phyloP scores from a whole-genome alignment of 2,113 vertebrate genomes.

The Callospermophilus lateralis region DNA sequence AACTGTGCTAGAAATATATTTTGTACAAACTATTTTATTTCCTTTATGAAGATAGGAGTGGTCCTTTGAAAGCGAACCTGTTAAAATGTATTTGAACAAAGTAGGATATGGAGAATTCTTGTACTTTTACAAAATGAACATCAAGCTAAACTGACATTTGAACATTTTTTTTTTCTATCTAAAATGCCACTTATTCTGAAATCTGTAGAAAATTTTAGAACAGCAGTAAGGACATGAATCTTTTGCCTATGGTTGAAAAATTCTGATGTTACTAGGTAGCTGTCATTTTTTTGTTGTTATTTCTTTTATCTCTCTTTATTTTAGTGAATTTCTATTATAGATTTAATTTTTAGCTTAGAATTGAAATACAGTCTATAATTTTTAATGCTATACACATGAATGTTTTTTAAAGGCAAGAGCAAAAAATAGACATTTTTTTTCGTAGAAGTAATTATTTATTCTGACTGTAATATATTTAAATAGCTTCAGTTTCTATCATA shows the following conservation, averaged over 20 bases:
- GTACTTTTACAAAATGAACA: conserved; percentile 41
- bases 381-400: neutral
- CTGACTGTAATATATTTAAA: neutral
- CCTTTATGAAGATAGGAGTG: neutral
- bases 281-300: neutral
- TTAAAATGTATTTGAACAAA: conserved; percentile 46
- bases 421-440: neutral
- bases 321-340: neutral
- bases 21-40: neutral
- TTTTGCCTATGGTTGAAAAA: neutral
- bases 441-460: neutral
- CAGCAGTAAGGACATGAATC: neutral
- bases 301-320: neutral
- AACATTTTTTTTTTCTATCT: conserved; percentile 10
- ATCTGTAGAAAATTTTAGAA: conserved; percentile 49
- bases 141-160: conserved; percentile 39
- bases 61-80: neutral
- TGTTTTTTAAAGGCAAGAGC: neutral
- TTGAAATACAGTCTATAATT: neutral
- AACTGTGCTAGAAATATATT: neutral
- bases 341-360: conserved; percentile 7
- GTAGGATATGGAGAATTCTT: conserved; percentile 39
- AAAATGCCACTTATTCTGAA: neutral
- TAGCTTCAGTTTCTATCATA: neutral
- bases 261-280: neutral